Base-by-base conservation (phyloP, 2,797 vertebrate species). In the Lacerta viridis region DNA sequence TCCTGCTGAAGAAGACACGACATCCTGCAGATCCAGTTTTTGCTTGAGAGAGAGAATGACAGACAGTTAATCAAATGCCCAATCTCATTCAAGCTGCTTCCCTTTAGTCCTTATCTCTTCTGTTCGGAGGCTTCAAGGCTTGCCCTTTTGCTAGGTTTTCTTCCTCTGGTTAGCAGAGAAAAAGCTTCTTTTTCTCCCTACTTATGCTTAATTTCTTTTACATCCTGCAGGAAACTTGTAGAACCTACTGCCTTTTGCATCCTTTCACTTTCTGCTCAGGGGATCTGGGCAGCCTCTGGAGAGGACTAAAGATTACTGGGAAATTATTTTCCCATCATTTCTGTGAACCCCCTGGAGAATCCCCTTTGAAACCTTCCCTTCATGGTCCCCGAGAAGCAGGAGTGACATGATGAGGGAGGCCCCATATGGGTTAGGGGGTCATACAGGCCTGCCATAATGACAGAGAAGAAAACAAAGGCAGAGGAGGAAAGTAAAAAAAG, bases 251-350 rank as follows among this genome's bases (percentile, higher is more conserved):
- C 13, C 25, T 13, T 41, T 17, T 66, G 36, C 61, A 15, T 61
- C 50, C 55, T 11, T 8, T 50, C 17, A 3, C 17, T 80, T 33
- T 80, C 50, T 23, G 78, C 78, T 23, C n/a, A 33, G 59, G 18
- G 80, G 36, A 17, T 15, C 23, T 78, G 29, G 74, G 11, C 27
- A 78, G 59, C 27, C 78, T 33, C 78, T 11, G 6, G 33, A 33
- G 33, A 11, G 6, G 61, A 27, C 5, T 81, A 66, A 66, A 41
- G 9, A 66, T 81, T 81, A 81, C 20, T 25, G 20, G 79, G 33
- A 80, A 80, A 80, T 36, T 36, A 80, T 80, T 64, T 64, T 8
- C 23, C 79, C 79, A 66, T 39, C 46, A 81, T 41, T 66, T 81
- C 20, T 36, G 78, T 33, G 17, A 55, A 23, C 29, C 78, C 50